Percentiles rank a stretch among this genome's conserved stretches.
Evolutionary conservation across 2,888 invertebrate genomes (phyloP).

Genomic region (Lottia scabra): DNA sequence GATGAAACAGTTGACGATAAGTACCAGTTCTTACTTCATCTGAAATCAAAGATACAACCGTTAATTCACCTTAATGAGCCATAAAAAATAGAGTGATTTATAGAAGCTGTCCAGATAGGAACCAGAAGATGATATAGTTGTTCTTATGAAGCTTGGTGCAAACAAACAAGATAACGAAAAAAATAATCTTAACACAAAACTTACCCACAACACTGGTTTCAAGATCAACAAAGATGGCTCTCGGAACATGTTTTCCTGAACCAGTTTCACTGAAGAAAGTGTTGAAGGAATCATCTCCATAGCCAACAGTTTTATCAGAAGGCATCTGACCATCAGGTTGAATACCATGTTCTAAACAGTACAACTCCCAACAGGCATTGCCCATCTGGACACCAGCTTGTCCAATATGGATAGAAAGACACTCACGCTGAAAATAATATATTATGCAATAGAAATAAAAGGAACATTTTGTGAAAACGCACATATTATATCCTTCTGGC

Average conservation of each 20-base stretch:
- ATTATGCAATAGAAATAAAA: no score
- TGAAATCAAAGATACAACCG: no score
- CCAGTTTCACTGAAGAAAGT: conserved; percentile 84
- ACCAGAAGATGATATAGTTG: no score
- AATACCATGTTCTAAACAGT: conserved; percentile 73
- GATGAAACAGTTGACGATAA: no score
- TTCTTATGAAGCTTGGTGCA: no score
- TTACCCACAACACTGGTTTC: conserved; percentile 93
- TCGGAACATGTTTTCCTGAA: conserved; percentile 93
- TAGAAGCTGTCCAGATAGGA: no score
- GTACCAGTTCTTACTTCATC: no score
- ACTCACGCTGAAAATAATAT: conserved; percentile 66
- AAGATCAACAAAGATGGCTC: conserved; percentile 91
- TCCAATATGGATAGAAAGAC: conserved; percentile 70
- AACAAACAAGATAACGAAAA: no score
- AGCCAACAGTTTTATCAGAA: conserved; percentile 81
- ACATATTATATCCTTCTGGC: no score
- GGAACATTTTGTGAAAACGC: no score
- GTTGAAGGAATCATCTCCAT: conserved; percentile 87
- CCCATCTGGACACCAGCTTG: conserved; percentile 72
- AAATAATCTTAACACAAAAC: conserved; percentile 44
- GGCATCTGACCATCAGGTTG: conserved; percentile 73
- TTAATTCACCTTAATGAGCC: no score
- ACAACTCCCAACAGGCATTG: conserved; percentile 73
- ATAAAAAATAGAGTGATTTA: no score